These are phyloP conservation scores for Nephrotoma flavescens DNA, from an alignment of 2,888 invertebrate genomes.

Conservation along the genomic window DNA sequence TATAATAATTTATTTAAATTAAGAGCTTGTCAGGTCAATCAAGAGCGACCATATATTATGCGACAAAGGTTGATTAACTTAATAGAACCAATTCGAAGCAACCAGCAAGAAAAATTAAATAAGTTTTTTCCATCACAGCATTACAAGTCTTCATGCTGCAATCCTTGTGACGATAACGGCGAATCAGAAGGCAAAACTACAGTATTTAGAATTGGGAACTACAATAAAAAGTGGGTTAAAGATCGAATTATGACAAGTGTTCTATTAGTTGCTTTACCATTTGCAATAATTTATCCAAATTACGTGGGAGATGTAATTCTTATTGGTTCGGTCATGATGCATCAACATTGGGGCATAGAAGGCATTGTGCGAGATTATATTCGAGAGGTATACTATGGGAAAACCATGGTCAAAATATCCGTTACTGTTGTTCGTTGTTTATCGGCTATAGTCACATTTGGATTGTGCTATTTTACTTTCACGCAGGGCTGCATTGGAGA, in stretches of 20 bases:
- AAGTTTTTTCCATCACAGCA: background rate
- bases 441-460: background rate
- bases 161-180: background rate
- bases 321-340: background rate
- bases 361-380: background rate
- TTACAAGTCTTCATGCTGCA: background rate
- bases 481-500: background rate
- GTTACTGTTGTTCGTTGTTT: background rate
- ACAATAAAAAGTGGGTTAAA: background rate
- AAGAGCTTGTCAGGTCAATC: background rate
- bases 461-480: background rate
- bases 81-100: background rate
- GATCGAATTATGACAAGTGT: background rate
- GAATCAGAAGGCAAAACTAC: background rate
- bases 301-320: background rate
- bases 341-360: background rate
- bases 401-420: background rate
- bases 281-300: background rate
- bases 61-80: background rate
- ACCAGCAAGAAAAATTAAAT: background rate
- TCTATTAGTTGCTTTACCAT: background rate
- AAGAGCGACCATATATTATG: no score
- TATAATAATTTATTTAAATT: background rate
- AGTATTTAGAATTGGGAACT: background rate
- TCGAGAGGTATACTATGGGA: background rate